Conservation (phyloP, 2,888 invertebrate species). For the Mythimna pallens region DNA sequence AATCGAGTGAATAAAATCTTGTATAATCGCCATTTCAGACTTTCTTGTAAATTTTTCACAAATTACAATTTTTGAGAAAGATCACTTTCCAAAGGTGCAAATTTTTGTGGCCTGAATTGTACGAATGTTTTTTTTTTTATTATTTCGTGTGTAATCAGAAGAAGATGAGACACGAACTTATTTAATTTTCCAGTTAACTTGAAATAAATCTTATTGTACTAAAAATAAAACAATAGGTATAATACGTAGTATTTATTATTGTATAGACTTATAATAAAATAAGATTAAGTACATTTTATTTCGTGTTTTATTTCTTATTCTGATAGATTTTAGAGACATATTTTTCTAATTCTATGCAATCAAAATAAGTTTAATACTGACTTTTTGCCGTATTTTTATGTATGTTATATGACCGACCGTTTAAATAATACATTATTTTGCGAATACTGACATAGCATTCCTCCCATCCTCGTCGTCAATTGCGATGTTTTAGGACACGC, state of each 20-base stretch:
- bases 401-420: too few relatives aligned
- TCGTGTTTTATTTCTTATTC: constrained; percentile 25
- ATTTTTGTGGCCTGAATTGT: constrained; percentile 12
- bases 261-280: constrained; percentile 66
- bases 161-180: too few relatives aligned
- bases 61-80: too few relatives aligned
- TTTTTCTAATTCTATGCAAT: constrained; percentile 2
- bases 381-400: too few relatives aligned
- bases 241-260: constrained; percentile 71
- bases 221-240: constrained; percentile 57
- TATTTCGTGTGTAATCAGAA: background rate
- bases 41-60: too few relatives aligned
- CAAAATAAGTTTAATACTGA: background rate
- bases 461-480: too few relatives aligned
- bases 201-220: constrained; percentile 35
- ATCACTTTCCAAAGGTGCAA: too few relatives aligned
- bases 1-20: too few relatives aligned
- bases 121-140: background rate
- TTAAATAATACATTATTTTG: too few relatives aligned
- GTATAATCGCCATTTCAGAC: too few relatives aligned
- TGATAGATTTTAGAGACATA: constrained; percentile 6
- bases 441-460: too few relatives aligned
- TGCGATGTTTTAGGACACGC: too few relatives aligned
- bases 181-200: background rate
- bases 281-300: constrained; percentile 53